Base-by-base conservation (phyloP, 2,797 vertebrate species). In the Channallabes apus region DNA sequence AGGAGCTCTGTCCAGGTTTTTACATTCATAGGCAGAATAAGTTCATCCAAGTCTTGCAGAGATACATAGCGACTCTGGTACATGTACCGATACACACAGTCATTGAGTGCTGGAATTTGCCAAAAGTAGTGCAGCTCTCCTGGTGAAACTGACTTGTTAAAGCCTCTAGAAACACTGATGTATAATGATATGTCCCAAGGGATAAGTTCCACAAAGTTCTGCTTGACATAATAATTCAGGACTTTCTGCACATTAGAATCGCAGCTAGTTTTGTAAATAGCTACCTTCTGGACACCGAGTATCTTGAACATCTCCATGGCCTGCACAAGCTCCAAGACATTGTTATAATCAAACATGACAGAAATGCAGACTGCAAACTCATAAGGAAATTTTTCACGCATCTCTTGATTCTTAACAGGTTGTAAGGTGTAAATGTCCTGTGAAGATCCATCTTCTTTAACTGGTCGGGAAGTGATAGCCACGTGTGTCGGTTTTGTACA, bases 1-100 rank as follows among this genome's bases (percentile, higher is more conserved):
- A 94, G 59, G 65, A 94, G 27, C 54, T 91, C 80, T 8, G 0
- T 56, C 93, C 93, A 94, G 46, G 88, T 91, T 69, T 85, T 78
- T 46, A 90, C 80, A 0, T 78, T 27, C n/a, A 89, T 80, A 0
- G 93, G 93, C 27, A 94, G 81, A 18, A 95, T 94, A n/a, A 95
- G 87, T 86, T 94, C 93, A 54, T 94, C 94, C 1, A 92, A 2
- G 51, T 95, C 94, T 0, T 93, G 91, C 79, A 94, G 77, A n/a
- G 91, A 89, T 82, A 94, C 29, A 29, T 93, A 94, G 75, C 0
- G 89, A 82, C 90, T 90, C 20, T 27, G 85, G 88, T 94, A 94
- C 94, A 94, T 95, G 90, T 92, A 89, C 29, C 92, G 89, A 87
- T 94, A 93, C 3, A 94, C 2, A 17, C 93, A 95, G 82, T 93